Conservation (phyloP, 2,113 vertebrate species). For the Agelaius tricolor region DNA sequence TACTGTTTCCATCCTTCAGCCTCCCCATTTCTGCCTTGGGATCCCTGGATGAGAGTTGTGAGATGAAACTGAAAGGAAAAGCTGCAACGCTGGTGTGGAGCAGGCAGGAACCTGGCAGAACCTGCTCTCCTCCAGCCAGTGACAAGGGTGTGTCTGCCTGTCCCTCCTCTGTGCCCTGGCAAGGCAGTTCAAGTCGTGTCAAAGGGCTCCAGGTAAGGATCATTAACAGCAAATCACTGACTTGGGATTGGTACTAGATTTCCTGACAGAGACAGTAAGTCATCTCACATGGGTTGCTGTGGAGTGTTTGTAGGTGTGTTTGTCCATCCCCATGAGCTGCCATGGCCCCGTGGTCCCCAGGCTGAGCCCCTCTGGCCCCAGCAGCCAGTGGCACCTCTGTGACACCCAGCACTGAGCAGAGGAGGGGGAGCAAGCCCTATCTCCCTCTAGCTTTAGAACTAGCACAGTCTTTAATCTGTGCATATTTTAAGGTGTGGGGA, state of each 20-base stretch:
- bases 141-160: rapidly evolving
- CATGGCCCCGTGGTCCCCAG: neutral
- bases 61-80: neutral
- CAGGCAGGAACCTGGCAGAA: neutral
- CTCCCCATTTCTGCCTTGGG: neutral
- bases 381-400: neutral
- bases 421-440: rapidly evolving
- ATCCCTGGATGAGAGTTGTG: neutral
- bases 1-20: neutral
- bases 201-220: neutral
- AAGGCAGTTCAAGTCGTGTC: neutral
- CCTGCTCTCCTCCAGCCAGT: neutral
- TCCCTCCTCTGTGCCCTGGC: neutral
- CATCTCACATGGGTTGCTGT: neutral
- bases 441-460: neutral
- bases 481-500: constrained; percentile 39
- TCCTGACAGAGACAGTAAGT: neutral
- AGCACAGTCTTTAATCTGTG: neutral
- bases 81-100: neutral
- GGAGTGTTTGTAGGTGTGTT: neutral
- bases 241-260: neutral
- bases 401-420: neutral
- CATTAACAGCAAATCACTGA: neutral
- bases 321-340: neutral
- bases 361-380: neutral